Base-by-base conservation (phyloP, 2,888 invertebrate genomes). In the Lepetodrilus schrolli region DNA sequence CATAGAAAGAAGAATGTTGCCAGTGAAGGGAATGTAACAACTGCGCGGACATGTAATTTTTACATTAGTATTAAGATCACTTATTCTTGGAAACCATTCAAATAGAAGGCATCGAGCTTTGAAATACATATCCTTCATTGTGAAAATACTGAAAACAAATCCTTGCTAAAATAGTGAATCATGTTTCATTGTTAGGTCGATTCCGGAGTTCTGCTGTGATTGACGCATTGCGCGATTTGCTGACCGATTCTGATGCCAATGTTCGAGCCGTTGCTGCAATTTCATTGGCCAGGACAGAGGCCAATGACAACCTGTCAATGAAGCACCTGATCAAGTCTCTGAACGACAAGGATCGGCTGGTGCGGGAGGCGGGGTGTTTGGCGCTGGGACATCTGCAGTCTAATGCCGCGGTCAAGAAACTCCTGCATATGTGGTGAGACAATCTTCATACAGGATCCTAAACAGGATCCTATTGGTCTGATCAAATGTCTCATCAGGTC, bases 351-450 rank as follows among this genome's bases (percentile, higher is more conserved):
- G 87, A 87, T 75, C 74, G 87, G 2, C 78, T 87, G 49, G 86
- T 87, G 23, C 65, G 87, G 23, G 87, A 87, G 76, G 83, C 83
- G 20, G 87, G 84, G 0, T 87, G 87, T 73, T 76, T 87, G 26
- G 85, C 87, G 3, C 77, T 87, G 5, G 87, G 87, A 0, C 83
- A 83, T 49, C 79, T 87, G 17, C 79, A 84, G 73, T 81, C 83
- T 1, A 73, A 83, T 58, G 47, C 74, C 48, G 87, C 86, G 20
- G 82, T 87, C n/a, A 75, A 78, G 4, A 82, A 79, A 73, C 77
- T 87, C 4, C 75, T 86, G 1, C 82, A 85, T 66, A 71, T 87
- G 23, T 87, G 87, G 87, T 87, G 74, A 76, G 81, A 8, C n/a
- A n/a, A n/a, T n/a, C n/a, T n/a, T n/a, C n/a, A n/a, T n/a, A n/a